These are phyloP conservation scores for Cydia fagiglandana DNA, from an alignment of 1,140 invertebrate species.

Conservation along the genomic window DNA sequence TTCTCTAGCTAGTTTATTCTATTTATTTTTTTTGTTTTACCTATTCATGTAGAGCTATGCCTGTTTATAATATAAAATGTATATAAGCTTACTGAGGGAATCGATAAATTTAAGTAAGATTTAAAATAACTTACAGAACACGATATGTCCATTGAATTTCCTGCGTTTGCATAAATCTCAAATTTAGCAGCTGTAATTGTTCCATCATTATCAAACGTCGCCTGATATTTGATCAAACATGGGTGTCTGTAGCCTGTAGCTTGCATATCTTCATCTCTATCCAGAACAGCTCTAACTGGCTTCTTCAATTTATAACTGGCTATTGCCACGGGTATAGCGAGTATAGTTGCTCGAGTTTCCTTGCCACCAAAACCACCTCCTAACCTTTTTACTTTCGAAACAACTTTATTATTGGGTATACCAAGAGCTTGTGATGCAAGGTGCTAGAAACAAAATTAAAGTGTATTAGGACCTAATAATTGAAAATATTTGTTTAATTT, in stretches of 20 bases:
- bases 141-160: slow-evolving; percentile 86
- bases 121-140: slow-evolving; percentile 77
- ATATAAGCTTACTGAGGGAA: too few species aligned
- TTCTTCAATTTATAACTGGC: slow-evolving; percentile 82
- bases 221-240: slow-evolving; percentile 87
- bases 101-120: too few species aligned
- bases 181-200: slow-evolving; percentile 81
- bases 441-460: slow-evolving; percentile 54
- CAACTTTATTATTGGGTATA: slow-evolving; percentile 84
- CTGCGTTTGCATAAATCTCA: slow-evolving; percentile 85
- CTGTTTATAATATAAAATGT: too few species aligned
- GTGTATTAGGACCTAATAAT: too few species aligned
- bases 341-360: slow-evolving; percentile 82
- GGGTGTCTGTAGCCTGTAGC: slow-evolving; percentile 88
- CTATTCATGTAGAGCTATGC: neutral
- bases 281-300: slow-evolving; percentile 87
- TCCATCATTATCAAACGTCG: slow-evolving; percentile 84
- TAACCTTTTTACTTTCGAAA: slow-evolving; percentile 85
- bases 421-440: slow-evolving; percentile 81
- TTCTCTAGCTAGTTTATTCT: too few species aligned
- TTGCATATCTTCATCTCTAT: slow-evolving; percentile 92
- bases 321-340: slow-evolving; percentile 80
- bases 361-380: slow-evolving; percentile 94
- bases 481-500: too few species aligned
- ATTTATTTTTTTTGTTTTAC: neutral